Percentiles rank a stretch among this genome's conserved stretches.
These are phyloP conservation scores for Paramormyrops hopkinsi DNA, from an alignment of 2,797 vertebrate species.

Conservation along the genomic window DNA sequence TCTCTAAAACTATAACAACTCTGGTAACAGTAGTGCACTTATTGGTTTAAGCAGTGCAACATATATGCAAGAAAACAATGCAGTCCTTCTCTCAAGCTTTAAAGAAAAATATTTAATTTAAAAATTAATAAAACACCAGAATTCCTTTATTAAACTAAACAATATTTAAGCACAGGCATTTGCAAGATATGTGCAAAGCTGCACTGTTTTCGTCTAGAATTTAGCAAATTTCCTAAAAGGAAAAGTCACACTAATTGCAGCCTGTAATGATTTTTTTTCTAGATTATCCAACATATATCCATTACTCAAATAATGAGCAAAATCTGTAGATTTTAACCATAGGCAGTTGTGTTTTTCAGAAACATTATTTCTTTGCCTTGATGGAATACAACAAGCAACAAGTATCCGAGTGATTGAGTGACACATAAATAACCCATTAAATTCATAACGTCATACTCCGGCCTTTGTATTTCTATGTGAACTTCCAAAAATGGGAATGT, in stretches of 20 bases:
- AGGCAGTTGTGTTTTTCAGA: conserved; percentile 45
- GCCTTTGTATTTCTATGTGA: conserved; percentile 51
- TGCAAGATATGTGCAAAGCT: conserved; percentile 71
- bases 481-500: conserved; percentile 63
- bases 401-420: conserved; percentile 54
- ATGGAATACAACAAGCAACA: conserved; percentile 42
- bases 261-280: conserved; percentile 46
- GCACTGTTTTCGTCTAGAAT: conserved; percentile 58
- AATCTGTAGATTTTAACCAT: conserved; percentile 59
- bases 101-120: conserved; percentile 57
- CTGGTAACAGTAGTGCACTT: conserved; percentile 81
- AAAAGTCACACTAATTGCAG: conserved; percentile 38
- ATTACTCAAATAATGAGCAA: conserved; percentile 54
- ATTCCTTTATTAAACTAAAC: conserved; percentile 61
- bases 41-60: conserved; percentile 80
- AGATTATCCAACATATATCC: conserved; percentile 46
- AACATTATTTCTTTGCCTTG: conserved; percentile 15
- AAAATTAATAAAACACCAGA: conserved; percentile 62
- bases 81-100: conserved; percentile 73
- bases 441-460: conserved; percentile 51
- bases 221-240: conserved; percentile 39
- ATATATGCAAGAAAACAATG: conserved; percentile 76
- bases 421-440: conserved; percentile 54
- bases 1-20: conserved; percentile 71
- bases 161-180: conserved; percentile 70